Conservation (phyloP, 2,113 vertebrate genomes). For the Vulpes ferrilata region DNA sequence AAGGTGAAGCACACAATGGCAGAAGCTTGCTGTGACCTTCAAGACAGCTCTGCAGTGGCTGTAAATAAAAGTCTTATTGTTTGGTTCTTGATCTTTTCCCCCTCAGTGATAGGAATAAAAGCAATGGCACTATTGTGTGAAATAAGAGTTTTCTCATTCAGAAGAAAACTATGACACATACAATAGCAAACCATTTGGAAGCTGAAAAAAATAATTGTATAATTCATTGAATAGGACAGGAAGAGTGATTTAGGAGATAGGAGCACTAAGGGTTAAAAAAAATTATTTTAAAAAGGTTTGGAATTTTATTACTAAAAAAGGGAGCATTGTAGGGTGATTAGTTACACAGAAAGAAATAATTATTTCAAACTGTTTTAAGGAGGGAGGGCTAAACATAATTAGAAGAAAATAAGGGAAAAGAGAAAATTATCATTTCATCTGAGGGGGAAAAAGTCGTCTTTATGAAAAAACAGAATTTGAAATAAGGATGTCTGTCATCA, state of each 20-base stretch:
- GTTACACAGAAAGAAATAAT: slow-evolving; percentile 24
- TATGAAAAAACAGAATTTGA: slow-evolving; percentile 41
- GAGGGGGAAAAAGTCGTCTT: neutral
- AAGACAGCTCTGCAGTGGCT: slow-evolving; percentile 5
- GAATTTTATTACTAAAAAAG: slow-evolving; percentile 2
- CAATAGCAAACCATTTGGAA: slow-evolving; percentile 41
- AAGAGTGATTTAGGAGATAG: neutral
- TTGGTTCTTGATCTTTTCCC: slow-evolving; percentile 28
- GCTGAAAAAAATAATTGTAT: slow-evolving; percentile 35
- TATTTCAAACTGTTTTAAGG: neutral
- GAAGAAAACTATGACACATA: slow-evolving; percentile 40
- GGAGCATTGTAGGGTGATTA: neutral
- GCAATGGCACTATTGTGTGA: slow-evolving; percentile 66
- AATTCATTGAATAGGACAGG: neutral
- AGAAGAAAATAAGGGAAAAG: neutral
- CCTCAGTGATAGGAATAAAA: slow-evolving; percentile 57
- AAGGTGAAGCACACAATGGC: slow-evolving; percentile 7
- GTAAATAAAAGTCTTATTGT: slow-evolving; percentile 63
- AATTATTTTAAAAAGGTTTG: neutral
- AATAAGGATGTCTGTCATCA: neutral
- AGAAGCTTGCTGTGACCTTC: neutral
- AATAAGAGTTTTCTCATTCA: slow-evolving; percentile 58
- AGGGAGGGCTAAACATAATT: neutral
- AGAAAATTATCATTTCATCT: neutral
- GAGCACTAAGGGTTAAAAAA: neutral